These are phyloP conservation scores for Calliopsis andreniformis DNA, from an alignment of 1,140 invertebrate genomes.

Conservation along the genomic window DNA sequence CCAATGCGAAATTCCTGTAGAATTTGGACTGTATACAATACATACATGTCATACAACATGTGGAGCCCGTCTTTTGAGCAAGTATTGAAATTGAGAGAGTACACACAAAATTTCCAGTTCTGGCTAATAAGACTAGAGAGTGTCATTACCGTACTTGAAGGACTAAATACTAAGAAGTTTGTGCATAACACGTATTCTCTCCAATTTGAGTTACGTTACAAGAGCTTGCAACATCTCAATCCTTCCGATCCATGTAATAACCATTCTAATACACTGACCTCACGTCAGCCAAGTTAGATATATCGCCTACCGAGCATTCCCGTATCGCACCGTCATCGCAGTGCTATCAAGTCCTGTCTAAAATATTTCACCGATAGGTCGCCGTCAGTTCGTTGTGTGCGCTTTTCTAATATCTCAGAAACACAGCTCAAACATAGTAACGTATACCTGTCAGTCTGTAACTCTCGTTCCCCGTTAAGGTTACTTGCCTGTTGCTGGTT, in stretches of 20 bases:
- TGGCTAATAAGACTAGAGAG: no score
- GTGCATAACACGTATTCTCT: no score
- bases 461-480: conserved; percentile 54
- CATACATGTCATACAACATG: no score
- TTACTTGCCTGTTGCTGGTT: conserved; percentile 62
- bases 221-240: neutral
- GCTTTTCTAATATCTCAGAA: conserved; percentile 48
- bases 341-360: conserved; percentile 31
- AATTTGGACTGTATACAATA: no score
- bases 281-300: neutral
- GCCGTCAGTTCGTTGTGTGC: neutral
- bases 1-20: no score
- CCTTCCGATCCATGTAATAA: conserved; percentile 17
- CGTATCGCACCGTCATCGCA: conserved; percentile 9
- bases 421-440: conserved; percentile 32
- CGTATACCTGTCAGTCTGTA: conserved; percentile 63
- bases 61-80: no score
- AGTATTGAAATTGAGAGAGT: no score
- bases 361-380: conserved; percentile 25
- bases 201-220: no score
- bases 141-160: no score
- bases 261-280: neutral
- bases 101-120: no score
- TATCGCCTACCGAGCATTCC: neutral
- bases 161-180: no score